phyloP scores from a whole-genome alignment of 2,113 vertebrate species.

The Anser brachyrhynchus region DNA sequence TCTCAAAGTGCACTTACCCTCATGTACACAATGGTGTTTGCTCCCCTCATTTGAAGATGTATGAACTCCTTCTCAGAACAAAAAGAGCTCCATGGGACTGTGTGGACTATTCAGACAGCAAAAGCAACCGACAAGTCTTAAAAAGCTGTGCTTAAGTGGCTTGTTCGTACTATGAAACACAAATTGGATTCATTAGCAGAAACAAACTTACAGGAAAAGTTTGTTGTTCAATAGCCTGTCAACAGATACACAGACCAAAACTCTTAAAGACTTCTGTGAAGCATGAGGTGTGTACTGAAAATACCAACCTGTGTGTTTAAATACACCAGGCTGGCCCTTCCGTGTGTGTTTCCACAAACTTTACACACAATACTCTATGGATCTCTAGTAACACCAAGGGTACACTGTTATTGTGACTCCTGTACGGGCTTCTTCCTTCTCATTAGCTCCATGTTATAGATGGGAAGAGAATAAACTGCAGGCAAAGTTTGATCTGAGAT shows the following conservation, averaged over 20 bases:
- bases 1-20: not conserved
- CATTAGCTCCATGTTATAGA: constrained; percentile 32
- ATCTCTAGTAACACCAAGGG: not conserved
- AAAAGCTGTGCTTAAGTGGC: not conserved
- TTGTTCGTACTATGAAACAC: not conserved
- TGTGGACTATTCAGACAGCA: not conserved
- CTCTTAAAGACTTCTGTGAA: not conserved
- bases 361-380: not conserved
- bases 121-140: not conserved
- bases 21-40: not conserved
- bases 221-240: not conserved
- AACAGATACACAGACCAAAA: not conserved
- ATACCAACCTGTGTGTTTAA: not conserved
- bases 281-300: not conserved
- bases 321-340: not conserved
- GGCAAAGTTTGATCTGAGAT: constrained; percentile 41
- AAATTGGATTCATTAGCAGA: not conserved
- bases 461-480: not conserved
- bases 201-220: not conserved
- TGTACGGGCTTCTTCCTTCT: constrained; percentile 4
- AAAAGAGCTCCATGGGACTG: not conserved
- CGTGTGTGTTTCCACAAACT: rapidly evolving
- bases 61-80: not conserved
- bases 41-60: not conserved
- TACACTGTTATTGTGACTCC: not conserved